phyloP scores from a whole-genome alignment of 1,140 invertebrate species.

The Tenebrio molitor region DNA sequence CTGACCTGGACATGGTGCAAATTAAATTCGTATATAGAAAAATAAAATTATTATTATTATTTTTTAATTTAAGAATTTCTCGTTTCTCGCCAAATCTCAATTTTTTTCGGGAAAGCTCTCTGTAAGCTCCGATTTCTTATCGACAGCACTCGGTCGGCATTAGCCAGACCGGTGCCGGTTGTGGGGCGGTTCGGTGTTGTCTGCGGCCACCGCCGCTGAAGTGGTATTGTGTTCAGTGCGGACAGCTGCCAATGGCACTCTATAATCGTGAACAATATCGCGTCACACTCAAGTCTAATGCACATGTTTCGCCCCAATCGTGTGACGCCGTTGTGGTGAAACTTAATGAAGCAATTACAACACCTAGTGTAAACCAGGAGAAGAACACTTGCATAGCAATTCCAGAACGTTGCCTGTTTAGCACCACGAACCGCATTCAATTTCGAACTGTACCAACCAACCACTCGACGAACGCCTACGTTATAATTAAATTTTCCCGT shows the following conservation, averaged over 20 bases:
- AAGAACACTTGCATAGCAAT: slow-evolving; percentile 50
- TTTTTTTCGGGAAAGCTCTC: too few species aligned
- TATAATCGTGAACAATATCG: background rate
- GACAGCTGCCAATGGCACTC: slow-evolving; percentile 49
- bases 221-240: slow-evolving; percentile 12
- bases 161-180: background rate
- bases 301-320: slow-evolving; percentile 57
- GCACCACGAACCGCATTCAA: slow-evolving; percentile 58
- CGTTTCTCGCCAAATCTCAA: too few species aligned
- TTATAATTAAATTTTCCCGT: slow-evolving; percentile 59
- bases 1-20: too few species aligned
- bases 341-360: slow-evolving; percentile 61
- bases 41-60: too few species aligned
- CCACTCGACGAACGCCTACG: slow-evolving; percentile 37
- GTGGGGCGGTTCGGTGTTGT: background rate
- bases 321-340: slow-evolving; percentile 55
- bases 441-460: slow-evolving; percentile 53
- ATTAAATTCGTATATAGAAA: too few species aligned
- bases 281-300: slow-evolving; percentile 55
- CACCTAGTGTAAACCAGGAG: slow-evolving; percentile 53
- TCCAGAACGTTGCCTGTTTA: slow-evolving; percentile 47
- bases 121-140: too few species aligned
- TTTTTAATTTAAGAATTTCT: too few species aligned
- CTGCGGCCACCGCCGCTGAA: background rate
- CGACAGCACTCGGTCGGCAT: background rate